These are phyloP conservation scores for Muricea muricata DNA, from an alignment of 92 coral and sea anemone genomes.

Conservation along the genomic window DNA sequence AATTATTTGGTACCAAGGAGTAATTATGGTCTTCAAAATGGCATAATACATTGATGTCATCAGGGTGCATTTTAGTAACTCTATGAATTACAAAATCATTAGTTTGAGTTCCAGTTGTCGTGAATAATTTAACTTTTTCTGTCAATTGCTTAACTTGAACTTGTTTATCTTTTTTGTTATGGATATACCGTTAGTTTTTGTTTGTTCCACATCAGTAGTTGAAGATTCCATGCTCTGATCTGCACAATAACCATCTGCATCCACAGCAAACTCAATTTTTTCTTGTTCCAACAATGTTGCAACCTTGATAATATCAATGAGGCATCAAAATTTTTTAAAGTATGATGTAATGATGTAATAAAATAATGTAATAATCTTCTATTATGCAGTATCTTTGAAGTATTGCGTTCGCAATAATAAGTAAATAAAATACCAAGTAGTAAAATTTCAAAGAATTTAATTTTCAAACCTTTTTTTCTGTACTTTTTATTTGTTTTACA, in stretches of 20 bases:
- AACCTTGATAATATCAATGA: no score
- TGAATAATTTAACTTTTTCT: background rate
- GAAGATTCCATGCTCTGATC: background rate
- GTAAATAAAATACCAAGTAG: no score
- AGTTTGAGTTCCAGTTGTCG: background rate
- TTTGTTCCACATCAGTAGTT: background rate
- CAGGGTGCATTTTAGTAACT: background rate
- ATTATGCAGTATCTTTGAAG: background rate
- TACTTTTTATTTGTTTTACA: background rate
- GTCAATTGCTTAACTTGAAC: background rate
- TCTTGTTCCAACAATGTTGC: no score
- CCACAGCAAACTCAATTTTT: background rate
- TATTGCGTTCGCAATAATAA: no score
- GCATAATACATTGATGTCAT: background rate
- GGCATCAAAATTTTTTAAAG: no score
- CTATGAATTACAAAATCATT: background rate
- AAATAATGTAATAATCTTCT: no score
- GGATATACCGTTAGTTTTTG: no score
- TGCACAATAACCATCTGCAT: background rate
- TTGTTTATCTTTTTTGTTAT: background rate
- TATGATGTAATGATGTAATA: no score
- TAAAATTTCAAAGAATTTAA: no score
- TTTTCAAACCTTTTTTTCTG: constrained; percentile 5
- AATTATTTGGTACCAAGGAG: background rate
- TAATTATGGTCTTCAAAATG: background rate